phyloP scores from a whole-genome alignment of 1,140 invertebrate genomes.

The Camponotus vicinus region DNA sequence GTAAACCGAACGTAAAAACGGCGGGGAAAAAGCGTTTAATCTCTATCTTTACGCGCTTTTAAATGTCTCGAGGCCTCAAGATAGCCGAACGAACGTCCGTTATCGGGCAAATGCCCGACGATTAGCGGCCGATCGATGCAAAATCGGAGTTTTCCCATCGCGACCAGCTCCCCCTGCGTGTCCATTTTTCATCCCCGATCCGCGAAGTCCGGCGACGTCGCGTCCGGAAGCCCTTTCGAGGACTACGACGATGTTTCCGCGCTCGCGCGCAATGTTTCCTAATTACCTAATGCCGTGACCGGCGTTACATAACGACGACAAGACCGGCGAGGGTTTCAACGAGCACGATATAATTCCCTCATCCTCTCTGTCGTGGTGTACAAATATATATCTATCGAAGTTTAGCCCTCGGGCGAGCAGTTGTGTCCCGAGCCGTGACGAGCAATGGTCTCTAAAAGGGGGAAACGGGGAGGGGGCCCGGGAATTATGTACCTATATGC shows the following conservation, averaged over 20 bases:
- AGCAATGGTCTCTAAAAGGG: conserved; percentile 1
- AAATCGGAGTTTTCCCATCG: not conserved
- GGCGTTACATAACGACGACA: conserved; percentile 67
- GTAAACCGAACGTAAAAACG: not conserved
- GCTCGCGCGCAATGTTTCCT: conserved; percentile 57
- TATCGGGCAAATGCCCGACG: conserved; percentile 6
- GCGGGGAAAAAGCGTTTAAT: not conserved
- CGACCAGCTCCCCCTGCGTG: not conserved
- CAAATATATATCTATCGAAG: conserved; percentile 74
- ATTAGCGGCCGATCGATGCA: not conserved
- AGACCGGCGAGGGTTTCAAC: conserved; percentile 71
- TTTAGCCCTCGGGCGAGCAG: conserved; percentile 63
- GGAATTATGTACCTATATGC: conserved; percentile 20
- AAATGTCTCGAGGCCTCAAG: not conserved
- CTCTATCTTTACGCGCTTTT: not conserved
- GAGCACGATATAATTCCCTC: conserved; percentile 69
- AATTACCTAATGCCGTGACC: conserved; percentile 69
- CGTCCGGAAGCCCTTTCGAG: conserved; percentile 60
- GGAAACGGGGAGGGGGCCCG: not conserved
- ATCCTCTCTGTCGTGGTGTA: conserved; percentile 59
- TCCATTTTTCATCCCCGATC: conserved; percentile 51
- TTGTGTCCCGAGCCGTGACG: conserved; percentile 37
- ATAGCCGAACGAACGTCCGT: not conserved
- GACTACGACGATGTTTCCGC: conserved; percentile 51
- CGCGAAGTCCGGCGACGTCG: conserved; percentile 46